Percentiles rank a stretch among this genome's conserved stretches.
Conservation (phyloP, 1,140 invertebrate species). For the Phthorimaea operculella region DNA sequence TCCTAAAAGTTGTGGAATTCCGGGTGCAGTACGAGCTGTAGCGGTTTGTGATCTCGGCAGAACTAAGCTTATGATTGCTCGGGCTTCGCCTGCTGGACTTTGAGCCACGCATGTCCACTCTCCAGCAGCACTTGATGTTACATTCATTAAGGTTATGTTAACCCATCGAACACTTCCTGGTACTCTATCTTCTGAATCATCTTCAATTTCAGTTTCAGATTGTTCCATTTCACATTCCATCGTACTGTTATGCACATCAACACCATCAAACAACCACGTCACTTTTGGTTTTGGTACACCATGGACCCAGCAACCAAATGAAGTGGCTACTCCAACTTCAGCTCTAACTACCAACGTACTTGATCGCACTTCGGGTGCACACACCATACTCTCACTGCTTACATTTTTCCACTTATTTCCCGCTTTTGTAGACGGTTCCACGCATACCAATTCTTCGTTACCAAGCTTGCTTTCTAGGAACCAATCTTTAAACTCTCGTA, state of each 20-base stretch:
- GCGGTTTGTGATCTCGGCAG: slow-evolving; percentile 53
- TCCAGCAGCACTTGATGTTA: slow-evolving; percentile 59
- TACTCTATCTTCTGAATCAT: slow-evolving; percentile 49
- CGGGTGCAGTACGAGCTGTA: slow-evolving; percentile 53
- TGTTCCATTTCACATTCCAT: slow-evolving; percentile 61
- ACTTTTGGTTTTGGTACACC: slow-evolving; percentile 87
- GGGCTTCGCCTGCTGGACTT: slow-evolving; percentile 53
- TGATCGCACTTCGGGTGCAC: slow-evolving; percentile 55
- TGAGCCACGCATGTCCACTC: slow-evolving; percentile 63
- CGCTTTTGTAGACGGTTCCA: slow-evolving; percentile 49
- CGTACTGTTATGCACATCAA: slow-evolving; percentile 52
- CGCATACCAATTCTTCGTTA: slow-evolving; percentile 55
- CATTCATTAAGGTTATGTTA: slow-evolving; percentile 60
- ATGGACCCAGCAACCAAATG: slow-evolving; percentile 81
- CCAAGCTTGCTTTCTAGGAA: slow-evolving; percentile 73
- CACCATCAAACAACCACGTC: slow-evolving; percentile 84
- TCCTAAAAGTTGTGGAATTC: slow-evolving; percentile 59
- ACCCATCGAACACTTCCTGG: slow-evolving; percentile 60
- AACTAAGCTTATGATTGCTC: slow-evolving; percentile 59
- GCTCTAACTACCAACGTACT: slow-evolving; percentile 58
- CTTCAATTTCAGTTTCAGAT: slow-evolving; percentile 46
- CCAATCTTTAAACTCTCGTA: slow-evolving; percentile 85
- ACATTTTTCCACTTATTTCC: slow-evolving; percentile 57
- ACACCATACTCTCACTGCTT: slow-evolving; percentile 53
- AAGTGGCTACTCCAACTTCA: slow-evolving; percentile 61